A percentile compares a stretch with the other conserved stretches of the same genome.
Evolutionary conservation across 2,797 vertebrate species (phyloP).

Genomic region (Dipus sagitta): DNA sequence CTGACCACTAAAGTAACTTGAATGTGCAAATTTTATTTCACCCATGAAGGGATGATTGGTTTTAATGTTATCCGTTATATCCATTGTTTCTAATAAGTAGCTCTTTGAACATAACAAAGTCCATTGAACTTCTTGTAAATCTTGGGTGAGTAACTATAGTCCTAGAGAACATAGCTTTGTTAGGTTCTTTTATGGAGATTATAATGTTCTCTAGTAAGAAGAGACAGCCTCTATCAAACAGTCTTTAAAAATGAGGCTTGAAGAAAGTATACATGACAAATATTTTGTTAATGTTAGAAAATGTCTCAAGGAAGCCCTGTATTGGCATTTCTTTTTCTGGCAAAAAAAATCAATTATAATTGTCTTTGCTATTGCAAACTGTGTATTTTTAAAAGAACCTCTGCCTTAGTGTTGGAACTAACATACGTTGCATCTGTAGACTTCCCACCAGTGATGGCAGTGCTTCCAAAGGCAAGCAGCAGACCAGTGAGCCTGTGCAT

Average conservation of each 20-base stretch:
- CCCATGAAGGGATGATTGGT: background rate
- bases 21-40: slow-evolving; percentile 48
- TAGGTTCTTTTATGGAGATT: background rate
- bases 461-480: slow-evolving; percentile 97
- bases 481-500: slow-evolving; percentile 98
- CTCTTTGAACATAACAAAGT: slow-evolving; percentile 45
- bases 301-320: background rate
- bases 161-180: background rate
- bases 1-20: slow-evolving; percentile 23
- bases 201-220: background rate
- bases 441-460: slow-evolving; percentile 98
- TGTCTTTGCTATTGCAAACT: slow-evolving; percentile 22
- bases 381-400: slow-evolving; percentile 18
- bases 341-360: background rate
- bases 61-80: background rate
- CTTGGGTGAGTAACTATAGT: slow-evolving; percentile 34
- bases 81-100: background rate
- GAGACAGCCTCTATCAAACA: background rate
- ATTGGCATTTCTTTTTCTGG: slow-evolving; percentile 25
- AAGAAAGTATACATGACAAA: background rate
- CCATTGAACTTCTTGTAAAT: background rate
- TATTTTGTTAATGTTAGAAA: slow-evolving; percentile 13
- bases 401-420: slow-evolving; percentile 28
- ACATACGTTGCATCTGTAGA: slow-evolving; percentile 84
- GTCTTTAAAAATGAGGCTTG: background rate